Conservation (phyloP, 2,888 invertebrate genomes). For the Spialia ferax region DNA sequence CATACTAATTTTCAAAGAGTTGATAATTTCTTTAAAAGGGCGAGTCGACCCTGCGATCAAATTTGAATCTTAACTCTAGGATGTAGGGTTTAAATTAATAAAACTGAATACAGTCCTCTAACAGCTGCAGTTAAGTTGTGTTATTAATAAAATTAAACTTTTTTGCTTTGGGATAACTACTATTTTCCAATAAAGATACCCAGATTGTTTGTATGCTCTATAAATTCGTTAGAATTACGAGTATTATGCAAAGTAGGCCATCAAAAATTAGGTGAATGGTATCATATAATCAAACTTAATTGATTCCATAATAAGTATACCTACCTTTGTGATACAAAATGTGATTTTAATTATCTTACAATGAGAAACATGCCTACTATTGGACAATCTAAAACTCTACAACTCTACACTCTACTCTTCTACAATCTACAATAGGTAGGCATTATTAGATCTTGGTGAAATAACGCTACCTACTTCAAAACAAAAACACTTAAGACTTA, state of each 20-base stretch:
- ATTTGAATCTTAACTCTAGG: not conserved
- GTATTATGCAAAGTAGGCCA: conserved; percentile 29
- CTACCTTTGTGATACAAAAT: conserved; percentile 8
- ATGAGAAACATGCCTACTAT: not conserved
- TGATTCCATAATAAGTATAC: conserved; percentile 22
- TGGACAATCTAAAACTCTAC: not conserved
- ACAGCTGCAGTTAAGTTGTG: conserved; percentile 14
- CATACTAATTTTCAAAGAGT: conserved; percentile 29
- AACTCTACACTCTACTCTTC: too few species aligned
- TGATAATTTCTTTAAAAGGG: conserved; percentile 13
- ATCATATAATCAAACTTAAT: conserved; percentile 30
- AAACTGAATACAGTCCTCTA: not conserved
- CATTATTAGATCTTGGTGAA: too few species aligned
- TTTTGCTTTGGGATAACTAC: not conserved
- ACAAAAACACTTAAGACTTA: too few species aligned
- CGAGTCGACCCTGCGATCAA: not conserved
- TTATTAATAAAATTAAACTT: not conserved
- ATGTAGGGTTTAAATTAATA: not conserved
- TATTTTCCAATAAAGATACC: not conserved
- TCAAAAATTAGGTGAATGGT: conserved; percentile 34
- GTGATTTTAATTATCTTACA: not conserved
- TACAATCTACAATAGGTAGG: too few species aligned
- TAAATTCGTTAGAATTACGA: conserved; percentile 34
- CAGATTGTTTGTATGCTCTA: conserved; percentile 20
- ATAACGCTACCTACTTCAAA: too few species aligned